These are phyloP conservation scores for Anabas testudineus DNA, from an alignment of 2,797 vertebrate genomes.

Conservation along the genomic window DNA sequence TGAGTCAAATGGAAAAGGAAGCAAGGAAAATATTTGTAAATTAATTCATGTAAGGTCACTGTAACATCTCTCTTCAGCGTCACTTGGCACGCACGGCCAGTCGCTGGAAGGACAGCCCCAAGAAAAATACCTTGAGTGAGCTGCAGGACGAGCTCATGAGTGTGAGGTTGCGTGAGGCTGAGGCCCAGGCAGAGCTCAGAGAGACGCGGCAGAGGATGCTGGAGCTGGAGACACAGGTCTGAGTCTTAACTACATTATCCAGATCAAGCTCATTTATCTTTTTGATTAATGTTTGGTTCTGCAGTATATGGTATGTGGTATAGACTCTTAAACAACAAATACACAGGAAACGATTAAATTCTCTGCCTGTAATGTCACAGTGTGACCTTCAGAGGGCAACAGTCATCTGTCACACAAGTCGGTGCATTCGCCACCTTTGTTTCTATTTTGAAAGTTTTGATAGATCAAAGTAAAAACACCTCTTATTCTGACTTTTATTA, in stretches of 20 bases:
- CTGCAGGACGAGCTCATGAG: conserved; percentile 98
- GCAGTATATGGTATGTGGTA: too few relatives aligned
- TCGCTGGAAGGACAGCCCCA: conserved; percentile 95
- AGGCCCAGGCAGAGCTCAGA: conserved; percentile 93
- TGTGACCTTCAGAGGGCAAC: conserved; percentile 70
- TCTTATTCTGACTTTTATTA: too few relatives aligned
- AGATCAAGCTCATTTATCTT: background rate
- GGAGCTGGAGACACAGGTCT: conserved; percentile 97
- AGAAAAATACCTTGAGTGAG: conserved; percentile 91
- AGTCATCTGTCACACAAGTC: conserved; percentile 18
- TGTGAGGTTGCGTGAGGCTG: conserved; percentile 92
- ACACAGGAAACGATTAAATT: background rate
- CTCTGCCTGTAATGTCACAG: conserved; percentile 37
- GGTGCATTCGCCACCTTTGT: too few relatives aligned
- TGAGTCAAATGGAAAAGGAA: background rate
- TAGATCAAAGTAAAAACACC: background rate
- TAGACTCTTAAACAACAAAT: background rate
- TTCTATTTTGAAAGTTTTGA: background rate
- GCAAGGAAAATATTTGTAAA: background rate
- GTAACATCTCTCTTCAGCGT: conserved; percentile 76
- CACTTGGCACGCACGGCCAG: conserved; percentile 92
- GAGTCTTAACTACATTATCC: background rate
- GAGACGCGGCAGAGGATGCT: conserved; percentile 95
- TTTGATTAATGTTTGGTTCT: too few relatives aligned
- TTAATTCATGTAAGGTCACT: background rate